A percentile compares a stretch with the other conserved stretches of the same genome.
Evolutionary conservation across 1,140 invertebrate genomes (phyloP).

Genomic region (Tetraneura akinire): DNA sequence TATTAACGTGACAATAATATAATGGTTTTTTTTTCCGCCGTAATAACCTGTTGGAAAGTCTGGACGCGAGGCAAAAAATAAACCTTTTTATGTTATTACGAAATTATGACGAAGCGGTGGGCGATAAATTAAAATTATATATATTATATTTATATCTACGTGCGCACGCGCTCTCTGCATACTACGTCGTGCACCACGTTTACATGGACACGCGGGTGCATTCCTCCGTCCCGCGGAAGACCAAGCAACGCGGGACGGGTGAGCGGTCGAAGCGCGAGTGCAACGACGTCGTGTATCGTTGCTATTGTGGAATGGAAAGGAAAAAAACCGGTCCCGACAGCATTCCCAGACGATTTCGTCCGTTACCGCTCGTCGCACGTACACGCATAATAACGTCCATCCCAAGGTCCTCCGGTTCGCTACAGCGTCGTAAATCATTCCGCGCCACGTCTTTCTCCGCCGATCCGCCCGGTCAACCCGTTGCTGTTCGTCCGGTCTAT

Average conservation of each 20-base stretch:
- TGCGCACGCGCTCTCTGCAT: conserved; percentile 4
- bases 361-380: conserved; percentile 13
- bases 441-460: neutral
- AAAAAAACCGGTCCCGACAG: conserved; percentile 47
- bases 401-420: conserved; percentile 8
- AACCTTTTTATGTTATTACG: neutral
- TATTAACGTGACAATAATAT: no score
- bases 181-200: neutral
- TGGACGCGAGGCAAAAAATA: neutral
- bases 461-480: no score
- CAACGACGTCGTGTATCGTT: conserved; percentile 3
- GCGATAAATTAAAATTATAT: neutral
- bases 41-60: conserved; percentile 5
- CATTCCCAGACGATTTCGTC: conserved; percentile 49
- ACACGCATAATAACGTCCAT: neutral
- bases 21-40: no score
- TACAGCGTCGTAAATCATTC: neutral
- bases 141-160: neutral
- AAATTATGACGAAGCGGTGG: neutral
- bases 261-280: neutral
- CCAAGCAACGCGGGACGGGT: neutral
- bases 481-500: neutral
- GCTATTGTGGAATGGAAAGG: conserved; percentile 11
- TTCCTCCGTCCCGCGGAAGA: conserved; percentile 3
- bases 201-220: neutral